Percentiles rank a stretch among this genome's conserved stretches.
Conservation (phyloP, 2,797 vertebrate species). For the Xenops minutus region DNA sequence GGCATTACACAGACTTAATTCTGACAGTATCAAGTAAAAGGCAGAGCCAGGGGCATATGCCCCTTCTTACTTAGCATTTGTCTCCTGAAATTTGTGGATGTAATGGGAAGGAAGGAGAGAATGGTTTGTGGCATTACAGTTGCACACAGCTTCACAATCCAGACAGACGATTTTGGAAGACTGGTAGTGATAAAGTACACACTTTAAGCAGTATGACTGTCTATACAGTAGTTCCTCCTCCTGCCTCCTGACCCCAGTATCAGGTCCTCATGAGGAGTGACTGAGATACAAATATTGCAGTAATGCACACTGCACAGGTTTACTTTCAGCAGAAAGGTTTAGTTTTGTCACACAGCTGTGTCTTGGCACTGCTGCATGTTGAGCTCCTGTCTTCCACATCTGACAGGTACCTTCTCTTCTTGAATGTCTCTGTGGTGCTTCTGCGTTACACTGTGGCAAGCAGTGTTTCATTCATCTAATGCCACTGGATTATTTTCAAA, state of each 20-base stretch:
- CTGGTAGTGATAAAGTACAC: neutral
- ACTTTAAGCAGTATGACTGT: neutral
- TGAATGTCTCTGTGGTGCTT: neutral
- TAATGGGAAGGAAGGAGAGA: neutral
- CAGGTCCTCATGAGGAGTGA: neutral
- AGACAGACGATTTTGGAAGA: neutral
- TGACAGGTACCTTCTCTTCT: neutral
- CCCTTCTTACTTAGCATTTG: neutral
- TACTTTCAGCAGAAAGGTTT: conserved; percentile 15
- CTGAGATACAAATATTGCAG: conserved; percentile 1
- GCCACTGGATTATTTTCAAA: neutral
- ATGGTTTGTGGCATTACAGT: neutral
- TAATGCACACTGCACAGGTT: neutral
- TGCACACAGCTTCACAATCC: neutral
- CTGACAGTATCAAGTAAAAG: neutral
- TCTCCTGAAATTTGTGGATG: neutral
- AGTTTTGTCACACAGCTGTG: neutral
- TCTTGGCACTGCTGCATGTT: neutral
- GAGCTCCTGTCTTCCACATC: neutral
- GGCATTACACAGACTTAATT: neutral
- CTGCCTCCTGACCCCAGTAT: neutral
- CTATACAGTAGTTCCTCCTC: neutral
- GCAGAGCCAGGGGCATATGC: neutral
- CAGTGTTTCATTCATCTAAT: neutral
- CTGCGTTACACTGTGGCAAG: neutral